Evolutionary conservation across 1,140 invertebrate species (phyloP).

Genomic region (Coptotermes formosanus): DNA sequence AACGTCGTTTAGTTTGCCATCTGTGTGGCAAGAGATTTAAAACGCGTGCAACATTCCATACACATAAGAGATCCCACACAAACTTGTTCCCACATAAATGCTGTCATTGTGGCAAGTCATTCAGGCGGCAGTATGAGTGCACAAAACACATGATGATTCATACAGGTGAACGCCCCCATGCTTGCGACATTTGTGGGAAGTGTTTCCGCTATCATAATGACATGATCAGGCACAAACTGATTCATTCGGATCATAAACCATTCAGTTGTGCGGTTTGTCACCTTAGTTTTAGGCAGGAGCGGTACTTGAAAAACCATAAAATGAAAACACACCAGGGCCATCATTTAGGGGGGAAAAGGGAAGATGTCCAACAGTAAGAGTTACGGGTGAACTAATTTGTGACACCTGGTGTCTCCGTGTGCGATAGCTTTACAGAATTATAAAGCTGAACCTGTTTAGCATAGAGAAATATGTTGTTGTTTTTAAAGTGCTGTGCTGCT

Average conservation of each 20-base stretch:
- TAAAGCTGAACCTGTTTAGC: too few species aligned
- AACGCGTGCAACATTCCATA: not conserved
- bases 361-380: not conserved
- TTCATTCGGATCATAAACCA: constrained; percentile 57
- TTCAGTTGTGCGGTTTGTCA: constrained; percentile 58
- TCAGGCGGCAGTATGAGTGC: constrained; percentile 1
- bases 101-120: constrained; percentile 12
- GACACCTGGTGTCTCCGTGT: too few species aligned
- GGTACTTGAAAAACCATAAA: constrained; percentile 49
- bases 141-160: constrained; percentile 57
- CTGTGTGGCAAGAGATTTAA: constrained; percentile 52
- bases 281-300: constrained; percentile 54
- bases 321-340: not conserved
- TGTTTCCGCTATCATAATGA: constrained; percentile 57
- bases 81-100: constrained; percentile 22
- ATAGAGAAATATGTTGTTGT: too few species aligned
- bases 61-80: constrained; percentile 21
- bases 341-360: not conserved
- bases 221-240: constrained; percentile 43
- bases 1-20: constrained; percentile 51
- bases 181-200: constrained; percentile 50
- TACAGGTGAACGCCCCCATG: constrained; percentile 53
- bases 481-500: too few species aligned
- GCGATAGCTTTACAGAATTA: too few species aligned
- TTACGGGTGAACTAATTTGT: not conserved